phyloP scores from a whole-genome alignment of 1,140 invertebrate species.

The Drosophila funebris region DNA sequence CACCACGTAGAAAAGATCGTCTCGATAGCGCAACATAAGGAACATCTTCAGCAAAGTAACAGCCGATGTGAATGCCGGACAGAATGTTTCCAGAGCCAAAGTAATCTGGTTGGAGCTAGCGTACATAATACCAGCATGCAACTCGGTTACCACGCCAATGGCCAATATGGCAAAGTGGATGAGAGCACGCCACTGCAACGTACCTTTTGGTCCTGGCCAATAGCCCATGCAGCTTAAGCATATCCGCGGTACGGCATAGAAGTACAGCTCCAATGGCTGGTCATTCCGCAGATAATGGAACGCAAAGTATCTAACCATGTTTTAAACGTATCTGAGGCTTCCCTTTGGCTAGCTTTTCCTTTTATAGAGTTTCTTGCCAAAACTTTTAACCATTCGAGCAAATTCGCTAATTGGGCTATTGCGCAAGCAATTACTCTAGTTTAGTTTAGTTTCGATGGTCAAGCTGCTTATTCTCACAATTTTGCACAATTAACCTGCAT shows the following conservation, averaged over 20 bases:
- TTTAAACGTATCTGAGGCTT: neutral
- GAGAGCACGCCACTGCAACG: conserved; percentile 4
- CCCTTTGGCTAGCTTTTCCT: neutral
- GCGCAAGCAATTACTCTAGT: conserved; percentile 19
- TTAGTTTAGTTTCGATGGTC: conserved; percentile 7
- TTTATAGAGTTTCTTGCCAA: conserved; percentile 1
- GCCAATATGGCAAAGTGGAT: conserved; percentile 53
- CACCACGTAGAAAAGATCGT: conserved; percentile 49
- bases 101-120: conserved; percentile 23
- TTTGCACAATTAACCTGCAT: neutral
- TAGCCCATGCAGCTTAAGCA: conserved; percentile 62
- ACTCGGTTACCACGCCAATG: conserved; percentile 68
- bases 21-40: conserved; percentile 50
- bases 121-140: conserved; percentile 51
- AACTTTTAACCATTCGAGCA: neutral
- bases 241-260: conserved; percentile 56
- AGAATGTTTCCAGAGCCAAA: conserved; percentile 69
- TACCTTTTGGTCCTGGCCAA: conserved; percentile 39
- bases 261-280: conserved; percentile 51
- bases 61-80: conserved; percentile 69
- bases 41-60: conserved; percentile 74
- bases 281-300: conserved; percentile 25
- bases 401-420: conserved; percentile 27
- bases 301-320: neutral
- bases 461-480: conserved; percentile 28